Percentiles rank a stretch among this genome's conserved stretches.
These are phyloP conservation scores for Rhabdomys dilectus DNA, from an alignment of 2,113 vertebrate genomes.

Conservation along the genomic window DNA sequence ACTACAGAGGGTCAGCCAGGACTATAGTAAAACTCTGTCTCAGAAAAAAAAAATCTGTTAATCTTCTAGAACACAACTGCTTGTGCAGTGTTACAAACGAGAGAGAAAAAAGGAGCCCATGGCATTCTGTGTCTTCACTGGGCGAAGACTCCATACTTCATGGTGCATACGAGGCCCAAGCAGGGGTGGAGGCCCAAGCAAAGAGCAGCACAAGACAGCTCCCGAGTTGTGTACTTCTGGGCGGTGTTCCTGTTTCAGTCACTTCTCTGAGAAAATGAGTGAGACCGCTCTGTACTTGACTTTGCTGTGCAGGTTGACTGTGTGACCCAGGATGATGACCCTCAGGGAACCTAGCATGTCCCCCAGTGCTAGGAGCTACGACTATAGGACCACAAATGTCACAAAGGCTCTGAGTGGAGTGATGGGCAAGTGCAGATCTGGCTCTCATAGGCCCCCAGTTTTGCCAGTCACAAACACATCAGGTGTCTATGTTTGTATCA, in stretches of 20 bases:
- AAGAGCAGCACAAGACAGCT: background rate
- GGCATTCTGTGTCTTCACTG: background rate
- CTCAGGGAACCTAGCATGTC: background rate
- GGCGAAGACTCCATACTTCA: background rate
- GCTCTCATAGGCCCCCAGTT: background rate
- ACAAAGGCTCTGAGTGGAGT: background rate
- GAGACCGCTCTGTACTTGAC: background rate
- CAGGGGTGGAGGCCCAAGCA: background rate
- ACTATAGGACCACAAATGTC: background rate
- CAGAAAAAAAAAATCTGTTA: background rate
- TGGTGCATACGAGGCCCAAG: background rate
- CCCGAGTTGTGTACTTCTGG: background rate
- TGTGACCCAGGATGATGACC: background rate
- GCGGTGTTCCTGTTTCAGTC: background rate
- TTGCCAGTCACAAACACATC: no score
- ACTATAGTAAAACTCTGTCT: background rate
- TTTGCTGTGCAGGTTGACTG: background rate
- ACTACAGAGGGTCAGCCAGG: background rate
- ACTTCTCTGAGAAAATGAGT: conserved; percentile 23
- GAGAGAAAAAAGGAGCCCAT: background rate
- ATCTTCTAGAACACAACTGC: background rate
- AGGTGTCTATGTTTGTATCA: background rate
- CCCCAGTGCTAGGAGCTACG: background rate
- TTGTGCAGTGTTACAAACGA: background rate
- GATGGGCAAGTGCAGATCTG: background rate